Evolutionary conservation across 2,113 vertebrate genomes (phyloP).

Genomic region (Gyps fulvus): DNA sequence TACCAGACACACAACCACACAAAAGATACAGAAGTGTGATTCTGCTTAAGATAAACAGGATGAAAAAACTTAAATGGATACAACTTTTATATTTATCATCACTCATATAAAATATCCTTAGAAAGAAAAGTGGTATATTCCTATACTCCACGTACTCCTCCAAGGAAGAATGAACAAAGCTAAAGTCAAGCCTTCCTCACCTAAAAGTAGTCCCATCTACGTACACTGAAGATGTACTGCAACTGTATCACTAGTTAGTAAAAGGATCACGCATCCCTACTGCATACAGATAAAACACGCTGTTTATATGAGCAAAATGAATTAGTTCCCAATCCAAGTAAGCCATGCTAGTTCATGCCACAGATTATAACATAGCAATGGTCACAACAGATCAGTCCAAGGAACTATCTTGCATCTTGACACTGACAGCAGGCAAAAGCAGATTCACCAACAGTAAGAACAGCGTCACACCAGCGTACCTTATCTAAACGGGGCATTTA

Average conservation of each 20-base stretch:
- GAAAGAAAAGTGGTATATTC: background rate
- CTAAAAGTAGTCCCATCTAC: background rate
- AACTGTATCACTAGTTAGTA: background rate
- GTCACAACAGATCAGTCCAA: accelerated
- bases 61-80: background rate
- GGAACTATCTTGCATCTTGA: too few species aligned
- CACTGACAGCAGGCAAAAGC: background rate
- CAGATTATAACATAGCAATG: background rate
- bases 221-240: background rate
- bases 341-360: background rate
- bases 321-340: background rate
- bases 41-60: background rate
- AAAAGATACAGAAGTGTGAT: background rate
- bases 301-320: background rate
- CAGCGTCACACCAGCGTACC: accelerated
- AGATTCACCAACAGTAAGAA: accelerated
- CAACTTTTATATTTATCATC: background rate
- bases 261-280: background rate
- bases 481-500: accelerated
- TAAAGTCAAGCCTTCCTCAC: background rate
- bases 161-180: background rate
- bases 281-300: background rate
- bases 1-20: background rate
- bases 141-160: background rate
- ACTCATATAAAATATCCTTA: background rate